phyloP scores from a whole-genome alignment of 2,888 invertebrate genomes.

The Agrypnus murinus region DNA sequence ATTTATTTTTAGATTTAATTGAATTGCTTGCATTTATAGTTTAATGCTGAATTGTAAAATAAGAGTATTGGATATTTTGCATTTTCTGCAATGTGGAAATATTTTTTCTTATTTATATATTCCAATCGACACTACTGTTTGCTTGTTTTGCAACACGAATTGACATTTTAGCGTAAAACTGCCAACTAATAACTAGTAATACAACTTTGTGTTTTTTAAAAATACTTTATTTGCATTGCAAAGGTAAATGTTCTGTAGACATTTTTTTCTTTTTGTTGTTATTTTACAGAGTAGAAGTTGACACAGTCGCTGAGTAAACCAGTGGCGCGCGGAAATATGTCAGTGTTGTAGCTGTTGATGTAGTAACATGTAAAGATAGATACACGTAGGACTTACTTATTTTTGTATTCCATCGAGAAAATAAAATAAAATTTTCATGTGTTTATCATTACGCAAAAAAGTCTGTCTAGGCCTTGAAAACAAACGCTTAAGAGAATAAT shows the following conservation, averaged over 20 bases:
- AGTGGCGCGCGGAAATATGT: conserved; percentile 7
- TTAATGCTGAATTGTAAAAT: too few species aligned
- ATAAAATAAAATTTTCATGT: neutral
- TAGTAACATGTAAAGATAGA: conserved; percentile 9
- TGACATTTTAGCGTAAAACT: conserved; percentile 10
- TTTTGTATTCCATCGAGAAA: neutral
- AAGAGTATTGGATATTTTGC: too few species aligned
- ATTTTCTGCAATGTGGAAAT: conserved; percentile 4
- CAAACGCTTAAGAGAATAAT: conserved; percentile 5
- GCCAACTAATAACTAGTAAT: conserved; percentile 11
- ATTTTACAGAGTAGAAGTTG: too few species aligned
- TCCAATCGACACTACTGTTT: too few species aligned
- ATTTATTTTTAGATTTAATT: too few species aligned
- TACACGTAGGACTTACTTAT: conserved; percentile 5
- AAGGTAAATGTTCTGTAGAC: conserved; percentile 23
- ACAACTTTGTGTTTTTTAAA: neutral
- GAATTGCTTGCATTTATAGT: too few species aligned
- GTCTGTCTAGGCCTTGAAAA: neutral
- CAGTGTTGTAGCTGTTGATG: neutral
- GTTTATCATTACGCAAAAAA: neutral
- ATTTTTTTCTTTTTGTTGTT: neutral
- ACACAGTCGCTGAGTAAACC: neutral
- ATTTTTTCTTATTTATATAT: conserved; percentile 3
- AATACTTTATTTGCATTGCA: conserved; percentile 8
- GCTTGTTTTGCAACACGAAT: conserved; percentile 10